These are phyloP conservation scores for Coboldia fuscipes DNA, from an alignment of 1,140 invertebrate species.

Conservation along the genomic window DNA sequence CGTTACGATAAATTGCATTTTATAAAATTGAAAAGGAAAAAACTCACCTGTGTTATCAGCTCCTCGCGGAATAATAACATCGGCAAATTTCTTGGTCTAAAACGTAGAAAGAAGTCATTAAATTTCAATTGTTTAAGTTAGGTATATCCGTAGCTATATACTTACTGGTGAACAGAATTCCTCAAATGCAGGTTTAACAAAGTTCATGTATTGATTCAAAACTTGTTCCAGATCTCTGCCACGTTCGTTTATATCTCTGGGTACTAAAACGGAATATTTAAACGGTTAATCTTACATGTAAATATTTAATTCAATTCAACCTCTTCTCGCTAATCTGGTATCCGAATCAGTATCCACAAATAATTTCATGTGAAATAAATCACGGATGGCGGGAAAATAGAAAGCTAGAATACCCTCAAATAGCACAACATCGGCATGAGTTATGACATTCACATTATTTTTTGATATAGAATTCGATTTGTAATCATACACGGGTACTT, in stretches of 20 bases:
- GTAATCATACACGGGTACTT: conserved; percentile 83
- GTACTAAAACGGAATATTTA: conserved; percentile 38
- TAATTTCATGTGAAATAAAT: conserved; percentile 96
- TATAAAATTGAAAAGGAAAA: conserved; percentile 3
- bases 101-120: conserved; percentile 22
- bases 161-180: conserved; percentile 94
- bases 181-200: conserved; percentile 97
- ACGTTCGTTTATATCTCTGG: conserved; percentile 83
- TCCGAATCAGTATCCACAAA: conserved; percentile 99
- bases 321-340: conserved; percentile 81
- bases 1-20: neutral
- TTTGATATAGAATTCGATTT: conserved; percentile 62
- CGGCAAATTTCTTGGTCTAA: conserved; percentile 98
- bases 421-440: conserved; percentile 94
- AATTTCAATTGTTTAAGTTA: too few species aligned
- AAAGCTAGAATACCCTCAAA: conserved; percentile 97
- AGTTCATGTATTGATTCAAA: conserved; percentile 89
- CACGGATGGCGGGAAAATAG: conserved; percentile 84
- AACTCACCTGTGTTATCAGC: conserved; percentile 83
- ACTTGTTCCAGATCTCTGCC: conserved; percentile 86
- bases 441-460: conserved; percentile 62
- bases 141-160: conserved; percentile 7
- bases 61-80: conserved; percentile 95
- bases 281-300: neutral
- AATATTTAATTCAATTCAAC: conserved; percentile 24